Evolutionary conservation across 2,113 vertebrate genomes (phyloP).

Genomic region (Pontoporia blainvillei): DNA sequence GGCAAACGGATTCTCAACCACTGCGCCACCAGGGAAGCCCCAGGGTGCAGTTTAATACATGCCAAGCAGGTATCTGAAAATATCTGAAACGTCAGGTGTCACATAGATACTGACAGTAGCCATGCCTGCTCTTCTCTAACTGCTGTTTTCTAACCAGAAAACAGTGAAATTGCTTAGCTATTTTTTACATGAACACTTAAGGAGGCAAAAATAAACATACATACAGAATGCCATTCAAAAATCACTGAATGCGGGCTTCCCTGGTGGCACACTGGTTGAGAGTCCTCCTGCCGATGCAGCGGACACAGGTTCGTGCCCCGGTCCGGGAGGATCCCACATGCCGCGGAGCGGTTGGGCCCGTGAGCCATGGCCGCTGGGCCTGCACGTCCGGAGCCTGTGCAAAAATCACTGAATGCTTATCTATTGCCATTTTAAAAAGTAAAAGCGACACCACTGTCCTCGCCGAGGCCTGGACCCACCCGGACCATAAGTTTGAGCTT

Average conservation of each 20-base stretch:
- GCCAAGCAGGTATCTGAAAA: neutral
- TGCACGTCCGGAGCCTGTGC: too few species aligned
- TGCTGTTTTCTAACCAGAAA: neutral
- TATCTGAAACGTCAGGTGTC: neutral
- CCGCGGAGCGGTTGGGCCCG: too few species aligned
- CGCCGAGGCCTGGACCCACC: neutral
- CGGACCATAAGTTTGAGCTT: too few species aligned
- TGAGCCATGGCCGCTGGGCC: too few species aligned
- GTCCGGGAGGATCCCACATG: too few species aligned
- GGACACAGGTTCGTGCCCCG: too few species aligned
- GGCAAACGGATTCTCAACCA: too few species aligned
- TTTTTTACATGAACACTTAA: neutral
- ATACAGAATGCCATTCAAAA: neutral
- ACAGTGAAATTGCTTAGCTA: neutral
- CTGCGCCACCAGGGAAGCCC: too few species aligned
- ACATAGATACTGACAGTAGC: neutral
- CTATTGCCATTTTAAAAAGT: neutral
- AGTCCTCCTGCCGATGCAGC: too few species aligned
- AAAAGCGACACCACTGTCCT: neutral
- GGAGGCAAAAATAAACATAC: neutral
- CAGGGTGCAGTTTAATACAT: neutral
- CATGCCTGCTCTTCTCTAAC: neutral
- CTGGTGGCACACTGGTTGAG: too few species aligned
- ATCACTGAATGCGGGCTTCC: neutral
- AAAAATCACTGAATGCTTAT: neutral